Base-by-base conservation (phyloP, 2,797 vertebrate genomes). In the Acanthurus tractus region DNA sequence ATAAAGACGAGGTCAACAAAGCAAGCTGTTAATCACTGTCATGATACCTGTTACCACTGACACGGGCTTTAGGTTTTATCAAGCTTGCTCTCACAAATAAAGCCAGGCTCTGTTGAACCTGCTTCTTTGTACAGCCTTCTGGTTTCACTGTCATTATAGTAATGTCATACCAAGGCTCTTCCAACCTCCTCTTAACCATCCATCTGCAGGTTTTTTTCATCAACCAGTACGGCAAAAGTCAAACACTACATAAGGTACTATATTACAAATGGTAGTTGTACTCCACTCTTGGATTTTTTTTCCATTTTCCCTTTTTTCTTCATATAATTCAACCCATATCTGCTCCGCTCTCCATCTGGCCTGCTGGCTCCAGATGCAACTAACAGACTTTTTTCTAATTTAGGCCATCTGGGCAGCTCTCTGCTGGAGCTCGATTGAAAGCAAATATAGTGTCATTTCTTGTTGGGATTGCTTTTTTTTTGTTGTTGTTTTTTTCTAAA, bases 281-380 rank as follows among this genome's bases (percentile, higher is more conserved):
- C 63, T 81, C 83, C 68, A 84, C 78, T 76, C 22, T 63, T 81
- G 46, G 73, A 79, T 75, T 57, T 2, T 9, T 76, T 67, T 59
- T 49, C 18, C 17, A 25, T 57, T 7, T 61, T 40, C 44, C 36
- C 18, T 55, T 66, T 80, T 52, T 81, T 86, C 63, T 82, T 76
- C 63, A 81, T 72, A 76, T 84, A 81, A 81, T 80, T 89, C 81
- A 86, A 89, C 86, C 86, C 86, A 86, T 85, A 83, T 94, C 80
- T 81, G 81, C 76, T 74, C 68, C 45, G 12, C 77, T 86, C 88
- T 92, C 93, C 94, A 94, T 95, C 93, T 95, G 94, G 86, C 87
- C 83, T 86, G 62, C 91, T 94, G 94, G 92, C 89, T 92, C 90
- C 92, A 94, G 92, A 93, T 94, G 91, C 88, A 88, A 87, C 85